Conservation (phyloP, 2,888 invertebrate genomes). For the Palloptera scutellata region DNA sequence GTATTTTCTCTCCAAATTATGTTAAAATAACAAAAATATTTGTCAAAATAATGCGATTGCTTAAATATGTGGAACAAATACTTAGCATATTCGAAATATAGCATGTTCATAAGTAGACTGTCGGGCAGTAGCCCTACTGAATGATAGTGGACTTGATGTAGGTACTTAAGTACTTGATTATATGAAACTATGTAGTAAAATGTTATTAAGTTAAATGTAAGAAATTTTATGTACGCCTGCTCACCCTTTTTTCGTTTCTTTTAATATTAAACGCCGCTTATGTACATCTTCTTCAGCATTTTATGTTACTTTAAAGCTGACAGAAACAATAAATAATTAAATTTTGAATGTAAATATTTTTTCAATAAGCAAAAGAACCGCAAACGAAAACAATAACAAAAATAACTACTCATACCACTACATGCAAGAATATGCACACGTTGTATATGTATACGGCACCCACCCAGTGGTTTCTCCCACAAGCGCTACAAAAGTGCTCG, state of each 20-base stretch:
- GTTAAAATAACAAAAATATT: slow-evolving; percentile 60
- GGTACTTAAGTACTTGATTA: no score
- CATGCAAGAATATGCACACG: neutral
- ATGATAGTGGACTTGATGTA: no score
- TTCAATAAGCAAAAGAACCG: slow-evolving; percentile 51
- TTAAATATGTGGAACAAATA: neutral
- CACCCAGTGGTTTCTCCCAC: no score
- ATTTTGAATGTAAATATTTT: slow-evolving; percentile 61
- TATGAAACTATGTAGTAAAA: no score
- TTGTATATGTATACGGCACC: neutral
- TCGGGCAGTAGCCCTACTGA: no score
- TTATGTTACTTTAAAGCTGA: slow-evolving; percentile 61
- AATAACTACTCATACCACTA: slow-evolving; percentile 16
- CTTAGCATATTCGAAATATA: no score
- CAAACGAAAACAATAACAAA: slow-evolving; percentile 30
- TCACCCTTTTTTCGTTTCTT: neutral
- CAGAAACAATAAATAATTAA: slow-evolving; percentile 62
- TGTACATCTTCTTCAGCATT: neutral
- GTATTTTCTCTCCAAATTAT: slow-evolving; percentile 49
- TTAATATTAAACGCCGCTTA: neutral
- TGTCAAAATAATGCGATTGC: slow-evolving; percentile 60
- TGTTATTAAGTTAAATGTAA: neutral
- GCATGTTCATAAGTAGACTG: no score
- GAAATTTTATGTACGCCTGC: neutral
- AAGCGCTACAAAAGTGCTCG: no score